Base-by-base conservation (phyloP, 2,888 invertebrate genomes). In the Pristionchus mayeri region DNA sequence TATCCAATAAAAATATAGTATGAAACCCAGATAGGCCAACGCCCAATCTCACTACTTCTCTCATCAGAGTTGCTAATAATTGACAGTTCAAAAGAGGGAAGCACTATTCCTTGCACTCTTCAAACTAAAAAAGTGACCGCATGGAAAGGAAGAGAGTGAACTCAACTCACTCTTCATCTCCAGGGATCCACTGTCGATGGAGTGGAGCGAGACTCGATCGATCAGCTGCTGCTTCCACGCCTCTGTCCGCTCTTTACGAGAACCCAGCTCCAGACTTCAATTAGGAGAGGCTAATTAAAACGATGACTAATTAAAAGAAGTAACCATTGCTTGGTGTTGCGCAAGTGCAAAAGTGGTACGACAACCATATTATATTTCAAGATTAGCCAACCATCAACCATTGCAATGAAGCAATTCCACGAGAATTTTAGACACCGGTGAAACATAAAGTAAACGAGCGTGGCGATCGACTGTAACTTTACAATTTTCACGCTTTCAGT, bases 201-300 rank as follows among this genome's bases (percentile, higher is more conserved):
- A 86, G 85, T 92, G 90, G 40, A 88, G 87, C 1, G 60, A 37
- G 44, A 60, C 40, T 30, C 52, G 21, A 30, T 90, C 89, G 82
- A 91, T 88, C 81, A 92, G 80, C 48, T 86, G 85, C 13, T 86
- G 57, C 85, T 92, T 92, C 90, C 91, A 92, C 84, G 90, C 92
- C 44, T 86, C 87, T 6, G 91, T 90, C 34, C 90, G 75, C 44
- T 92, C 91, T 7, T 86, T 79, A 37, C 91, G 85, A 7, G 90
- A 88, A 11, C 91, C 92, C 86, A 89, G 89, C 71, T 90, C 92
- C 16, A 92, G 86, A 76, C 91, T 91, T 85, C 44, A 13, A 44
- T n/a, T n/a, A n/a, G n/a, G 85, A 87, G 13, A 52, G n/a, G 16
- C 16, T 52, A 11, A 11, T 52, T 21, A 50, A 2, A 50, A 50